Evolutionary conservation across 2,888 invertebrate species (phyloP).

Genomic region (Conchocele bisecta): DNA sequence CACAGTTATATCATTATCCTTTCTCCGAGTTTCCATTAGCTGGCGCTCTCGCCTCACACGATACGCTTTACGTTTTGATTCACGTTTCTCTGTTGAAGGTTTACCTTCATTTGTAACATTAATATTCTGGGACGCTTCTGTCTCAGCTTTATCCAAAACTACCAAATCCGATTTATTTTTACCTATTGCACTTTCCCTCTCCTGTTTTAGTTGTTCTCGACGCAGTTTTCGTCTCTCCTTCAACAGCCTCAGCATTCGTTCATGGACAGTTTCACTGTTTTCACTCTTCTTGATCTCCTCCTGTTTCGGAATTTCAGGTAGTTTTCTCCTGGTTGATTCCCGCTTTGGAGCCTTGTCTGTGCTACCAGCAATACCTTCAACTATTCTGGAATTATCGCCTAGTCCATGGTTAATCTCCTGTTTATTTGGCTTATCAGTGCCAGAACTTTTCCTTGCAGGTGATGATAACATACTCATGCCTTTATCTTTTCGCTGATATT

Average conservation of each 20-base stretch:
- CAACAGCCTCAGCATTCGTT: slow-evolving; percentile 45
- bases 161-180: background rate
- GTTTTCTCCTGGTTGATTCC: slow-evolving; percentile 34
- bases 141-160: no score
- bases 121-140: background rate
- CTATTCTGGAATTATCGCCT: background rate
- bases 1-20: no score
- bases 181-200: background rate
- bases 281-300: slow-evolving; percentile 33
- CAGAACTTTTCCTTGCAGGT: no score
- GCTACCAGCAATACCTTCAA: slow-evolving; percentile 3
- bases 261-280: slow-evolving; percentile 52
- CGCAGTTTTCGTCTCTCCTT: slow-evolving; percentile 48
- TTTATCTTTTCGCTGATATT: no score
- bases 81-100: slow-evolving; percentile 22
- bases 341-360: slow-evolving; percentile 23
- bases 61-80: slow-evolving; percentile 47
- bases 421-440: no score
- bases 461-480: no score
- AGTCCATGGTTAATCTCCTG: no score
- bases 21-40: slow-evolving; percentile 40
- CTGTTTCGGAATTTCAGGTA: slow-evolving; percentile 44
- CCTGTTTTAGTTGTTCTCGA: slow-evolving; percentile 19
- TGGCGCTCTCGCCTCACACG: slow-evolving; percentile 47
- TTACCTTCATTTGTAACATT: slow-evolving; percentile 11